Percentiles rank a stretch among this genome's conserved stretches.
These are phyloP conservation scores for Calypte anna DNA, from an alignment of 2,113 vertebrate species.

Conservation along the genomic window DNA sequence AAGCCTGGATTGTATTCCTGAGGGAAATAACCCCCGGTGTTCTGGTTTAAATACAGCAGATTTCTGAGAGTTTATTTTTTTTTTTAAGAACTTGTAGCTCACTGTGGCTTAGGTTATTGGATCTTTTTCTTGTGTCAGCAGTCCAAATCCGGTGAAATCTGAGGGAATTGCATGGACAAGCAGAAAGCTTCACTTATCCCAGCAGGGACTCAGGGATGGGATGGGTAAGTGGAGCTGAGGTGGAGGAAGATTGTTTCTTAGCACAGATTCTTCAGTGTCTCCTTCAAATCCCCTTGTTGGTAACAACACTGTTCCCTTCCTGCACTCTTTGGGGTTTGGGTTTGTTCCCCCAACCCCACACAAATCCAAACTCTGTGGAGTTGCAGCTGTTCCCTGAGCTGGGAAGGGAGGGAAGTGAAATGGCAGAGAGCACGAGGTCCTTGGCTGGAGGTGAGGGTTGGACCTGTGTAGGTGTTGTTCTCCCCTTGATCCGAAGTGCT, in stretches of 20 bases:
- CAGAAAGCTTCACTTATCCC: not conserved
- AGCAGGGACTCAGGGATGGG: fast-evolving
- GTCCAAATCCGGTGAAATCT: not conserved
- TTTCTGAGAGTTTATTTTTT: not conserved
- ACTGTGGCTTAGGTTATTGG: not conserved
- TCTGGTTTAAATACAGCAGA: not conserved
- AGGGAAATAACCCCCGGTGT: not conserved
- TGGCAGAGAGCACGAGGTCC: not conserved
- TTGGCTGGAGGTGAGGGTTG: not conserved
- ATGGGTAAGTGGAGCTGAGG: not conserved
- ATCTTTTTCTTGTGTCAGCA: not conserved
- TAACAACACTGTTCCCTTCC: no score
- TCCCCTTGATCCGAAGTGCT: fast-evolving
- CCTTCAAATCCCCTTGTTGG: not conserved
- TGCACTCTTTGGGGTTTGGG: not conserved
- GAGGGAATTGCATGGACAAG: not conserved
- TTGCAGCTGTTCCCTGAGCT: not conserved
- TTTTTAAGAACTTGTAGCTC: not conserved
- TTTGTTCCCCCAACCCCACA: not conserved
- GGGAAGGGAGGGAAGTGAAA: not conserved
- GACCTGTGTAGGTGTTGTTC: no score
- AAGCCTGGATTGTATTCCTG: not conserved
- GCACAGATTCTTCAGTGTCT: not conserved
- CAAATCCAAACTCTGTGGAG: not conserved
- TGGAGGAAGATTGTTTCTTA: not conserved